These are phyloP conservation scores for Lochmaea crataegi DNA, from an alignment of 2,888 invertebrate genomes.

Conservation along the genomic window DNA sequence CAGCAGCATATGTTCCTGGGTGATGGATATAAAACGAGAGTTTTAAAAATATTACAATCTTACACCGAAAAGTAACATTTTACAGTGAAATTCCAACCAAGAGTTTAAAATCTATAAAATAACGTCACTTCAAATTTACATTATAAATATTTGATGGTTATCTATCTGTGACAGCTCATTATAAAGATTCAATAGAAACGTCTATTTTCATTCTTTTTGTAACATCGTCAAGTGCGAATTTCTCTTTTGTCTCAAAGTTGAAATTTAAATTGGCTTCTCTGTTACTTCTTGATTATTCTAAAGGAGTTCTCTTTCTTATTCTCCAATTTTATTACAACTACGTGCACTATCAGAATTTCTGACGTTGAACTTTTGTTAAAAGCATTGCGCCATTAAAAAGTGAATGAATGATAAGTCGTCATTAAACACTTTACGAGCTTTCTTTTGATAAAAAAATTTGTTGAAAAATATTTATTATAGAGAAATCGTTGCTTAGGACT, in stretches of 20 bases:
- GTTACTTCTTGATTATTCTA: slow-evolving; percentile 37
- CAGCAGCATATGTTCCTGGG: background rate
- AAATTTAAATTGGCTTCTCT: slow-evolving; percentile 42
- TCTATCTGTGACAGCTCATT: slow-evolving; percentile 33
- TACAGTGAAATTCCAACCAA: too few species aligned
- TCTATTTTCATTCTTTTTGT: slow-evolving; percentile 31
- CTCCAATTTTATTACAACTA: slow-evolving; percentile 40
- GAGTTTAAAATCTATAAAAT: background rate
- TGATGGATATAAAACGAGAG: slow-evolving; percentile 15
- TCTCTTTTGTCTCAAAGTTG: slow-evolving; percentile 37
- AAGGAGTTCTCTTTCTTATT: slow-evolving; percentile 40
- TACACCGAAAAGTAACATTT: background rate
- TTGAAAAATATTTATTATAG: slow-evolving; percentile 8
- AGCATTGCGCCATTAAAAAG: slow-evolving; percentile 29
- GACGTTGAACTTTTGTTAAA: slow-evolving; percentile 35
- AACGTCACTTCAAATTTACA: background rate
- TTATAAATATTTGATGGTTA: slow-evolving; percentile 30
- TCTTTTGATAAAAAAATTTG: slow-evolving; percentile 19
- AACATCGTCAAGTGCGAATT: slow-evolving; percentile 31
- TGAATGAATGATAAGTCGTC: slow-evolving; percentile 34
- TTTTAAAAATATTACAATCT: background rate
- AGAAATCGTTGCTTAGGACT: background rate
- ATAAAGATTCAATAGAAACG: slow-evolving; percentile 27
- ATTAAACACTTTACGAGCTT: slow-evolving; percentile 25
- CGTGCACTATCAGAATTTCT: slow-evolving; percentile 41